phyloP scores from a whole-genome alignment of 2,113 vertebrate species.

The Pongo abelii region DNA sequence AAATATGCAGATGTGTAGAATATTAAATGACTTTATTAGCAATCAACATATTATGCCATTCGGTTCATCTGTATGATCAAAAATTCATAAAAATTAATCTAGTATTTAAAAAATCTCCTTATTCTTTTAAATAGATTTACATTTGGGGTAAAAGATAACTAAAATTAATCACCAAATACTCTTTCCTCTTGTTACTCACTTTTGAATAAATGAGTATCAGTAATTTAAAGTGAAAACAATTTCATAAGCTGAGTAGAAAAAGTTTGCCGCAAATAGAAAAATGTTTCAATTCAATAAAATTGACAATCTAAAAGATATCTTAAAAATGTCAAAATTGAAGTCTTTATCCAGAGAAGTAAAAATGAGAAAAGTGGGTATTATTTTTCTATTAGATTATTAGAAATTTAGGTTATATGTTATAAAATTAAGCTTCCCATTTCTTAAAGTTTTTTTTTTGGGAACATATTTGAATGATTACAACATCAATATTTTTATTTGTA shows the following conservation, averaged over 20 bases:
- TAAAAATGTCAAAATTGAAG: not conserved
- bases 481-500: not conserved
- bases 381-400: not conserved
- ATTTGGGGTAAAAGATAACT: not conserved
- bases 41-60: constrained; percentile 52
- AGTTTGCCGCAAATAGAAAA: not conserved
- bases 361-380: not conserved
- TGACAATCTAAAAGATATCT: not conserved
- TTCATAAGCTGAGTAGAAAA: not conserved
- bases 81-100: constrained; percentile 50
- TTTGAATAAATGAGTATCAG: not conserved
- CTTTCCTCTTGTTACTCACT: not conserved
- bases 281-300: not conserved
- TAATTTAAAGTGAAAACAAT: not conserved
- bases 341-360: not conserved
- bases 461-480: not conserved
- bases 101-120: constrained; percentile 42
- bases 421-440: not conserved
- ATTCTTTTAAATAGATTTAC: constrained; percentile 31
- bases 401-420: not conserved
- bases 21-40: constrained; percentile 75
- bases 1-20: constrained; percentile 65
- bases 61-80: not conserved
- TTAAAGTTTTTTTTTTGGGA: not conserved
- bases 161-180: not conserved